Evolutionary conservation across 2,888 invertebrate genomes (phyloP), one percentile per base, ranked within the genome.

Genomic region (Scaptodrosophila latifasciaeformis): DNA sequence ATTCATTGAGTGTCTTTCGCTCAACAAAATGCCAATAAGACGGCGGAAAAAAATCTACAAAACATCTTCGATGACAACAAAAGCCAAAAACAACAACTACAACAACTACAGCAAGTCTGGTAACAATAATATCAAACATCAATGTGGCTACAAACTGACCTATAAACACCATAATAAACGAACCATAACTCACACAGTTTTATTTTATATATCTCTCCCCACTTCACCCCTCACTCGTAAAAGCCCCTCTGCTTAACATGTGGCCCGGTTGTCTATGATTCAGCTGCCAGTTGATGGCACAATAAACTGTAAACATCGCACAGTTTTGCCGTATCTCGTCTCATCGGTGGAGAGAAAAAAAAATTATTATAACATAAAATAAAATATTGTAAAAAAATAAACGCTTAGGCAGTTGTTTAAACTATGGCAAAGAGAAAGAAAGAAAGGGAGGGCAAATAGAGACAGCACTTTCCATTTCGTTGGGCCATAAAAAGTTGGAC

Each of bases 381-480:
- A 45, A 56, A 40, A 37, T 56, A 37, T 34, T 30, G 30, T 30
- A 35, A 13, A 5, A 12, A 13, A 47, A 46, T n/a, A 46, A 46
- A 43, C 10, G 21, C 40, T n/a, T 9, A 31, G 10, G 40, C 40
- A 12, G 17, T 21, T 40, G 17, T 10, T 19, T 21, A 21, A 40
- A 40, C 9, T 24, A 21, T 40, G 21, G 49, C 31, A 15, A 55
- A 24, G 45, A 44, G 51, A 62, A 65, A 62, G 45, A 43, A 58
- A 64, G 34, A 50, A 40, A 46, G 35, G 39, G 18, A 31, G 13
- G 39, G 34, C 34, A 13, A 34, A 44, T 40, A 54, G 39, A 49
- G 47, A 60, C 53, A 60, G 57, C 37, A 55, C 66, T 66, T 66
- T 66, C 53, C 57, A 66, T 62, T 66, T 66, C 53, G 57, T 45